Evolutionary conservation across 2,888 invertebrate species (phyloP).

Genomic region (Seladonia tumulorum): DNA sequence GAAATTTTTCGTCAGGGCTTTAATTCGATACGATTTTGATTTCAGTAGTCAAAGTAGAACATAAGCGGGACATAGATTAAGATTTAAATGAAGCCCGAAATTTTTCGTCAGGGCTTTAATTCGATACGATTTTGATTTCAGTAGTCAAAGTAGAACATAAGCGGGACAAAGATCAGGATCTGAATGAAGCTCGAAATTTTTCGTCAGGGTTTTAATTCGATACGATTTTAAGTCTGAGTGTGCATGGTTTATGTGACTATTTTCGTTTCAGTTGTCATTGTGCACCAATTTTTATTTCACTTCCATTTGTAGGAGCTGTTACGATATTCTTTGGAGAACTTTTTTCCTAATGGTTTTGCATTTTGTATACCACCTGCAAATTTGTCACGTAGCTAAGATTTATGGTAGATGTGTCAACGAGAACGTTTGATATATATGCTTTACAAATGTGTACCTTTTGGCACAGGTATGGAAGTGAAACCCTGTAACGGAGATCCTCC

Average conservation of each 20-base stretch:
- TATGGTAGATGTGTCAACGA: background rate
- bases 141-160: too few relatives aligned
- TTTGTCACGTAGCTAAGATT: background rate
- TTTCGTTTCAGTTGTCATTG: background rate
- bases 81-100: background rate
- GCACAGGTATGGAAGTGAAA: constrained; percentile 90
- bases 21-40: background rate
- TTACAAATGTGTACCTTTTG: background rate
- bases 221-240: background rate
- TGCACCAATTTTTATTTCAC: background rate
- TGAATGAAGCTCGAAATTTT: background rate
- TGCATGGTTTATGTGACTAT: background rate
- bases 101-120: background rate
- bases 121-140: background rate
- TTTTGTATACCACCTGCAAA: background rate
- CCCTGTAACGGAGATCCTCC: constrained; percentile 94
- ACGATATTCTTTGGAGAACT: background rate
- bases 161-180: too few relatives aligned
- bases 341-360: background rate
- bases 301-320: background rate
- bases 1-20: background rate
- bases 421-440: background rate
- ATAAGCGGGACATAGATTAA: too few relatives aligned
- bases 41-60: too few relatives aligned
- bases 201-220: background rate